A percentile compares a stretch with the other conserved stretches of the same genome.
phyloP scores from a whole-genome alignment of 2,113 vertebrate genomes.

The Chrysemys picta region DNA sequence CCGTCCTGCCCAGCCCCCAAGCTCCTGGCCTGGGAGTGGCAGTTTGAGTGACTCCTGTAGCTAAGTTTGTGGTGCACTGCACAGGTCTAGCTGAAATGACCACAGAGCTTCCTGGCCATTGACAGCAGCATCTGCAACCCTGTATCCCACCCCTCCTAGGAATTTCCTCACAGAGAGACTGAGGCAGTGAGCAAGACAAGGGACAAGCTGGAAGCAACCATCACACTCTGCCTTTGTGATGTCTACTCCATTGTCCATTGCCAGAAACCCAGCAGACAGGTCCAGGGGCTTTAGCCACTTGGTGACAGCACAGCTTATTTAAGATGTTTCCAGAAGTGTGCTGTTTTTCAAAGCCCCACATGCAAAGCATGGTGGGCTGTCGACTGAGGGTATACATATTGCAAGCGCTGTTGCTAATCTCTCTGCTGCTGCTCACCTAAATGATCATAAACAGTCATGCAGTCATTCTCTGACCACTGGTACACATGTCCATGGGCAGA shows the following conservation, averaged over 20 bases:
- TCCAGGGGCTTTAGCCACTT: too few species aligned
- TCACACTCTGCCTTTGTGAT: neutral
- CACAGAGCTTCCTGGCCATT: neutral
- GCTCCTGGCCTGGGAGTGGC: too few species aligned
- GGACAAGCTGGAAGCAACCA: neutral
- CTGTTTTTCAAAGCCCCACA: neutral
- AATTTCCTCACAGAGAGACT: neutral
- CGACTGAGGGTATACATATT: too few species aligned
- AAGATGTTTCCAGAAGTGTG: neutral
- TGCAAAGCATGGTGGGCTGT: neutral
- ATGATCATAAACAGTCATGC: too few species aligned
- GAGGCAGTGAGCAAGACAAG: neutral
- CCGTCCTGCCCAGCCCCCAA: too few species aligned
- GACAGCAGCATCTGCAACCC: neutral
- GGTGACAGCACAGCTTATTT: neutral
- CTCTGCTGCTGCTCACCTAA: too few species aligned
- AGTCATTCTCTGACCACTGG: neutral
- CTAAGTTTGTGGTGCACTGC: neutral
- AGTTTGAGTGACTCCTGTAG: neutral
- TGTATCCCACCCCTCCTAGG: too few species aligned
- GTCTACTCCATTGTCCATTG: neutral
- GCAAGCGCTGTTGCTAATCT: too few species aligned
- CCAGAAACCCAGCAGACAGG: neutral
- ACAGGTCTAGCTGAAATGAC: neutral
- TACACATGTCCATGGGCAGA: fast-evolving